A percentile compares a stretch with the other conserved stretches of the same genome.
phyloP scores from a whole-genome alignment of 1,140 invertebrate species.

The Ips nitidus region DNA sequence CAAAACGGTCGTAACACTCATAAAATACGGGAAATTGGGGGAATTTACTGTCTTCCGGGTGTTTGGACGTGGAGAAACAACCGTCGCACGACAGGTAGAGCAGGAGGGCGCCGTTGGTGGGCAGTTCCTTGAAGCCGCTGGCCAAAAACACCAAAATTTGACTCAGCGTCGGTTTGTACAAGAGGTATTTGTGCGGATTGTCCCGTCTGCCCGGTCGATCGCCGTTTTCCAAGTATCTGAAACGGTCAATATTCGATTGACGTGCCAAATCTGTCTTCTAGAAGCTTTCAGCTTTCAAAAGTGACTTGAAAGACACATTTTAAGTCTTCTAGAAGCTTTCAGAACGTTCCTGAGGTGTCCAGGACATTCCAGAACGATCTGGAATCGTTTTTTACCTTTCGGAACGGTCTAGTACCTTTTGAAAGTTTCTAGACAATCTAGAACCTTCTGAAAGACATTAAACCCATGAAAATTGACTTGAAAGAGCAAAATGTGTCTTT shows the following conservation, averaged over 20 bases:
- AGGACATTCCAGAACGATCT: no score
- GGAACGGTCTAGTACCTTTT: no score
- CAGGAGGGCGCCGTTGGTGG: slow-evolving; percentile 85
- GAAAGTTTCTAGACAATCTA: no score
- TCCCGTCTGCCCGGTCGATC: slow-evolving; percentile 69
- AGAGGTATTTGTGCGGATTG: slow-evolving; percentile 96
- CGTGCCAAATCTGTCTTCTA: slow-evolving; percentile 5
- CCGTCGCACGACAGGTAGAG: slow-evolving; percentile 95
- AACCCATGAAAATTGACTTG: no score
- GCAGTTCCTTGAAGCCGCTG: slow-evolving; percentile 92
- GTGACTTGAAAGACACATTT: no score
- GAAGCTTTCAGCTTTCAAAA: background rate
- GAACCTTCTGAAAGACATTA: no score
- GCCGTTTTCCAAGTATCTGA: slow-evolving; percentile 71
- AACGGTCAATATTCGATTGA: slow-evolving; percentile 27
- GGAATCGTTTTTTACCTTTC: no score
- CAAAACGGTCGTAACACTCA: slow-evolving; percentile 4
- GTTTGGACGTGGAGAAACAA: slow-evolving; percentile 83
- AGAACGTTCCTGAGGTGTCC: no score
- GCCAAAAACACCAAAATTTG: slow-evolving; percentile 92
- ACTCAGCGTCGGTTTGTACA: slow-evolving; percentile 93
- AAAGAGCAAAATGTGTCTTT: no score
- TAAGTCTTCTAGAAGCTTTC: no score
- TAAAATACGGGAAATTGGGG: background rate
- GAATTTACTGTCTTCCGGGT: slow-evolving; percentile 84